Evolutionary conservation across 2,888 invertebrate species (phyloP).

Genomic region (Yponomeuta evonymella): DNA sequence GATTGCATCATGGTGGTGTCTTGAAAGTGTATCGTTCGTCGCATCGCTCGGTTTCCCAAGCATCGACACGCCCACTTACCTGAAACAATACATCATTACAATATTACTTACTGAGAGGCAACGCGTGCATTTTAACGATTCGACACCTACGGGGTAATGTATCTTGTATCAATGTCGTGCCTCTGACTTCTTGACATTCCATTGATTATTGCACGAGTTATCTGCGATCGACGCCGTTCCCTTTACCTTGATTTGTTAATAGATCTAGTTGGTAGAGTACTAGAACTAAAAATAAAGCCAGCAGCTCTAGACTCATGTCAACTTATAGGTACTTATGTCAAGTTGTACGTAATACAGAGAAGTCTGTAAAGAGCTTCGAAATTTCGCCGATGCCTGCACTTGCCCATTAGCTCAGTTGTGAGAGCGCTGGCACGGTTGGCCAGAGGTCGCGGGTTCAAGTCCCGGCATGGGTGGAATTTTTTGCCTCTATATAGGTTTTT

Average conservation of each 20-base stretch:
- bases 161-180: constrained; percentile 1
- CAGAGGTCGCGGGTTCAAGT: too few relatives aligned
- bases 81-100: constrained; percentile 74
- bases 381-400: too few relatives aligned
- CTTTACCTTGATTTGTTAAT: constrained; percentile 7
- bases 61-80: constrained; percentile 63
- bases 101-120: constrained; percentile 53
- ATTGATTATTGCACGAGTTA: constrained; percentile 7
- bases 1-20: constrained; percentile 47
- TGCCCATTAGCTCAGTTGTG: too few relatives aligned
- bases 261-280: neutral
- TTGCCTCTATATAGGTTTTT: too few relatives aligned
- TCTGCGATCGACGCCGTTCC: constrained; percentile 7
- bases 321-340: neutral
- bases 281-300: neutral
- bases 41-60: constrained; percentile 49
- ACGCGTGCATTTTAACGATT: constrained; percentile 37
- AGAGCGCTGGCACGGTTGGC: too few relatives aligned
- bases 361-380: too few relatives aligned
- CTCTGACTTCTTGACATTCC: neutral
- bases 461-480: too few relatives aligned
- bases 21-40: constrained; percentile 45
- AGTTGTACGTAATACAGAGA: too few relatives aligned
- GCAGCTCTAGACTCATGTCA: neutral
- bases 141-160: constrained; percentile 12